Conservation (phyloP, 1,140 invertebrate species). For the Lasaia peninsularis region DNA sequence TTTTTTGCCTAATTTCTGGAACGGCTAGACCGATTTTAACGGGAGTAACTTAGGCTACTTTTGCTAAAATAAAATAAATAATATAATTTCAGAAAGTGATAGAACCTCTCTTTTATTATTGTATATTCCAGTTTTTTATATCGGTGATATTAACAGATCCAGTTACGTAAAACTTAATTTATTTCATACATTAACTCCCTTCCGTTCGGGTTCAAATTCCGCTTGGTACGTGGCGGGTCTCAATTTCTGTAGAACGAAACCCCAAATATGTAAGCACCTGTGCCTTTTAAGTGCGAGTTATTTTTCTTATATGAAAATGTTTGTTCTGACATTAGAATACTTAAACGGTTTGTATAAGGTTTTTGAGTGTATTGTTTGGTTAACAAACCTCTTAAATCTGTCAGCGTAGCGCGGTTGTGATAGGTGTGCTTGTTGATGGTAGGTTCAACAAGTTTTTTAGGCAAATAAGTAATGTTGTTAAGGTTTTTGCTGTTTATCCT, state of each 20-base stretch:
- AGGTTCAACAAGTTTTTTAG: neutral
- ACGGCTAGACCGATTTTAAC: no score
- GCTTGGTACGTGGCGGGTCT: neutral
- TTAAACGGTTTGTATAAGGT: slow-evolving; percentile 13
- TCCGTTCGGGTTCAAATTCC: no score
- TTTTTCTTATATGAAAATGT: slow-evolving; percentile 16
- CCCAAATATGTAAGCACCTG: slow-evolving; percentile 2
- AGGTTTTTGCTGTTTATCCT: no score
- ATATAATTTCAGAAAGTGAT: no score
- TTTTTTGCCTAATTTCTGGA: no score
- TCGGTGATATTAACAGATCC: no score
- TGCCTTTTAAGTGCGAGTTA: neutral
- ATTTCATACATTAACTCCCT: no score
- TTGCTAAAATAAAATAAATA: no score
- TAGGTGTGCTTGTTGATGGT: neutral
- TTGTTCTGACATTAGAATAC: slow-evolving; percentile 14
- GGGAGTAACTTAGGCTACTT: no score
- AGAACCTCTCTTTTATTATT: no score
- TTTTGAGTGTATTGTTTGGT: slow-evolving; percentile 19
- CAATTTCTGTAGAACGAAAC: neutral
- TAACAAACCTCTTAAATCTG: slow-evolving; percentile 23
- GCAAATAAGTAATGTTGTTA: neutral
- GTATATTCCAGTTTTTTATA: no score
- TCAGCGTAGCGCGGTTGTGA: slow-evolving; percentile 12
- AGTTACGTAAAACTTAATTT: no score